phyloP scores from a whole-genome alignment of 1,140 invertebrate genomes.

The Trachymyrmex cornetzi region DNA sequence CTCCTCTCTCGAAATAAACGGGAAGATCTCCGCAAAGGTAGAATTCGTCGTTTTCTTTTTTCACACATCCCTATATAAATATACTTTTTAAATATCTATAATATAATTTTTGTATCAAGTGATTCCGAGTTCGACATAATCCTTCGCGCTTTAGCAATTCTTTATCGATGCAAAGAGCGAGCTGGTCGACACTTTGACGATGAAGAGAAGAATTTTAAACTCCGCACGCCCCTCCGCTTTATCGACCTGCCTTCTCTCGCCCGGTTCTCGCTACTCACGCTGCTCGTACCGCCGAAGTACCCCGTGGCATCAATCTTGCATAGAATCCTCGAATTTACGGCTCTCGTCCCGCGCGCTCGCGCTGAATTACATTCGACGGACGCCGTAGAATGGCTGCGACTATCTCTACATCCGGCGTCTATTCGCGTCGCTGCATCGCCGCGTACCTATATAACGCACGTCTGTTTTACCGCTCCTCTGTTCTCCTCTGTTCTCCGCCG shows the following conservation, averaged over 20 bases:
- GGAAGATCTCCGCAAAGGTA: neutral
- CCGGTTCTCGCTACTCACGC: constrained; percentile 33
- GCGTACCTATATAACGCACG: neutral
- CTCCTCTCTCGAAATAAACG: constrained; percentile 45
- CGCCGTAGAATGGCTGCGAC: constrained; percentile 32
- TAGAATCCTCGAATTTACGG: constrained; percentile 66
- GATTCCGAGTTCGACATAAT: neutral
- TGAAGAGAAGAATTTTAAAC: constrained; percentile 34
- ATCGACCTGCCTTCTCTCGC: constrained; percentile 42
- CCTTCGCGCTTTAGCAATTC: neutral
- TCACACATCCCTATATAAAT: neutral
- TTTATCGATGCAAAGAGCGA: neutral
- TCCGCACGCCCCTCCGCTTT: constrained; percentile 3
- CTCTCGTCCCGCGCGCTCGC: constrained; percentile 37
- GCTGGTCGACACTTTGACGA: constrained; percentile 21
- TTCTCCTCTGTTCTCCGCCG: neutral
- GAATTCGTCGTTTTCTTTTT: neutral
- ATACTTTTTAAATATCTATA: neutral
- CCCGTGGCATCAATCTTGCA: constrained; percentile 65
- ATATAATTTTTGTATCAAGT: neutral
- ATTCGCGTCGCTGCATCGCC: constrained; percentile 7
- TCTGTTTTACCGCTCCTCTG: constrained; percentile 29
- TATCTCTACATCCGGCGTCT: constrained; percentile 31
- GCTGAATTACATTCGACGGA: constrained; percentile 56
- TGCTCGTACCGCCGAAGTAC: constrained; percentile 46